Conservation (phyloP, 1,140 invertebrate species). For the Sycophaga agraensis region DNA sequence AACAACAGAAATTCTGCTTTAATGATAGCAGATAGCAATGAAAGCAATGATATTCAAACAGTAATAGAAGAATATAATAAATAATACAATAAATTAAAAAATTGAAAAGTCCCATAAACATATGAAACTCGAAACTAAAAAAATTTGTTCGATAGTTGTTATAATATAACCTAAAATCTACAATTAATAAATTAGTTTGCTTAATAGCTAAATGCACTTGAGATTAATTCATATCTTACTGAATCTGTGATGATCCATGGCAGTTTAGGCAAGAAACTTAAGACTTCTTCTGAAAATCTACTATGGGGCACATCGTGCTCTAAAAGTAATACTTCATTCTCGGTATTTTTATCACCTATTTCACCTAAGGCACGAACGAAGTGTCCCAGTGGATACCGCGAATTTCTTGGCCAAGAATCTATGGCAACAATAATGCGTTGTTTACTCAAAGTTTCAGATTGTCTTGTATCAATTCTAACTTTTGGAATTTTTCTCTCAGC, state of each 20-base stretch:
- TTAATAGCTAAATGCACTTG: too few relatives aligned
- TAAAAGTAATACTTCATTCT: conserved; percentile 92
- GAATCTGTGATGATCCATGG: conserved; percentile 88
- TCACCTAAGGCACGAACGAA: conserved; percentile 84
- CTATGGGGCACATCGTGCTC: conserved; percentile 98
- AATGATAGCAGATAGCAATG: conserved; percentile 8
- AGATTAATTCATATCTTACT: conserved; percentile 58
- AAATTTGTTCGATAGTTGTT: too few relatives aligned
- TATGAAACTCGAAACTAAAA: too few relatives aligned
- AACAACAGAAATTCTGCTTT: background rate
- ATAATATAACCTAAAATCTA: too few relatives aligned
- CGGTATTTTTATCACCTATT: conserved; percentile 85
- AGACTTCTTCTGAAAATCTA: conserved; percentile 90
- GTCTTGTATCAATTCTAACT: conserved; percentile 88
- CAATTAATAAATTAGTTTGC: too few relatives aligned
- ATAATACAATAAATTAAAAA: too few relatives aligned
- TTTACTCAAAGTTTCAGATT: conserved; percentile 76
- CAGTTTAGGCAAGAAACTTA: conserved; percentile 86
- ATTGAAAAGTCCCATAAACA: too few relatives aligned
- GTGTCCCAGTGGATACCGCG: conserved; percentile 79
- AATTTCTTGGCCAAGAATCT: conserved; percentile 89
- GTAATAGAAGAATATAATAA: background rate
- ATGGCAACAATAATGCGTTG: conserved; percentile 90
- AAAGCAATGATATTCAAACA: background rate
- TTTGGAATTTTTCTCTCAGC: conserved; percentile 88